These are phyloP conservation scores for Hirtodrosophila cameraria DNA, from an alignment of 2,888 invertebrate species.

Conservation along the genomic window DNA sequence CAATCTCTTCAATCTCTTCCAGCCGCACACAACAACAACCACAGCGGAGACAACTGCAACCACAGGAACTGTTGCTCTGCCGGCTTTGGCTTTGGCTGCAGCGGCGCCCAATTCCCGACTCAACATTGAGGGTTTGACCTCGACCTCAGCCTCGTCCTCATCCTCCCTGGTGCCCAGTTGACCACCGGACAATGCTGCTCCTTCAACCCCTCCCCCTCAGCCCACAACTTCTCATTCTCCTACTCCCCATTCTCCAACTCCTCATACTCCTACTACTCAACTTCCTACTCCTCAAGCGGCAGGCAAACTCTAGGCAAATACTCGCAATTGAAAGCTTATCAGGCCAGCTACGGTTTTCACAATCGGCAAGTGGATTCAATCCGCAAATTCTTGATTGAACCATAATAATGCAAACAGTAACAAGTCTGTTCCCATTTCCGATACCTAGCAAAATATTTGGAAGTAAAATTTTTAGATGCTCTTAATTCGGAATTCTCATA, in stretches of 20 bases:
- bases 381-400: too few relatives aligned
- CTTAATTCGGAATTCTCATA: too few relatives aligned
- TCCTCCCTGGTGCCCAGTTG: slow-evolving; percentile 65
- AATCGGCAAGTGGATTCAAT: too few relatives aligned
- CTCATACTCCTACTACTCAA: not conserved
- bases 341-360: too few relatives aligned
- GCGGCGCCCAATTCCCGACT: slow-evolving; percentile 28
- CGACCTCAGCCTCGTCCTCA: slow-evolving; percentile 51
- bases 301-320: slow-evolving; percentile 59
- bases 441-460: too few relatives aligned
- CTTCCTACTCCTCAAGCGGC: slow-evolving; percentile 17
- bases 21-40: slow-evolving; percentile 52
- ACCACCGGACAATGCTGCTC: slow-evolving; percentile 28
- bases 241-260: too few relatives aligned
- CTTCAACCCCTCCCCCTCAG: slow-evolving; percentile 7
- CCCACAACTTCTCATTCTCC: too few relatives aligned
- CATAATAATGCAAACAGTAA: too few relatives aligned
- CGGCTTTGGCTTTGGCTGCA: not conserved
- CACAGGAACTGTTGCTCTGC: slow-evolving; percentile 10
- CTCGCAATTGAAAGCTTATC: slow-evolving; percentile 70
- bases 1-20: slow-evolving; percentile 83
- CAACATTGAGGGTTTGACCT: slow-evolving; percentile 25
- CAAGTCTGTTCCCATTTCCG: too few relatives aligned
- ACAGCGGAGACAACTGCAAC: slow-evolving; percentile 23
- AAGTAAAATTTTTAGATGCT: too few relatives aligned